phyloP scores from a whole-genome alignment of 2,113 vertebrate genomes.

The Nothobranchius furzeri region DNA sequence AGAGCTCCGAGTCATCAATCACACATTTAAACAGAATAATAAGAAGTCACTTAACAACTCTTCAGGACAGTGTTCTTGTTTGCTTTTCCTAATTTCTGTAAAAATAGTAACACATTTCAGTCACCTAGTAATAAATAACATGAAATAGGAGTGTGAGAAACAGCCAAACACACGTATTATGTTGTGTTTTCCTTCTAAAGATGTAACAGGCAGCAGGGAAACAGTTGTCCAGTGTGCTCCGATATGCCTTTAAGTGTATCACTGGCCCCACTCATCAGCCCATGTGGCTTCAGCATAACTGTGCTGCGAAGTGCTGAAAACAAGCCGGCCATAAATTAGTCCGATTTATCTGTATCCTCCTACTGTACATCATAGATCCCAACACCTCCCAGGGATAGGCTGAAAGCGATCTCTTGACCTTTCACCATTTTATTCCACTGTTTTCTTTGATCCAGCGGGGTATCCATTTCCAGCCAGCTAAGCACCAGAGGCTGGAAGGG shows the following conservation, averaged over 20 bases:
- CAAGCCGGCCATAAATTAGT: constrained; percentile 63
- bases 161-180: too few relatives aligned
- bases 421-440: constrained; percentile 67
- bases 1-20: constrained; percentile 49
- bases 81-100: constrained; percentile 10
- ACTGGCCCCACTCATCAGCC: constrained; percentile 39
- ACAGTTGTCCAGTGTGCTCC: constrained; percentile 53
- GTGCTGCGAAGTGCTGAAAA: constrained; percentile 68
- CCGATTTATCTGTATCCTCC: constrained; percentile 66
- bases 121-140: background rate
- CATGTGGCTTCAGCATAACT: constrained; percentile 42
- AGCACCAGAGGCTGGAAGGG: constrained; percentile 31
- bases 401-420: constrained; percentile 72
- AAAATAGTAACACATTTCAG: constrained; percentile 11
- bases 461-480: constrained; percentile 55
- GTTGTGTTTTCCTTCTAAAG: too few relatives aligned
- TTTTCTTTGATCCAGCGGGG: constrained; percentile 67
- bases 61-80: too few relatives aligned
- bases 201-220: constrained; percentile 5
- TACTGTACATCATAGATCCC: constrained; percentile 39
- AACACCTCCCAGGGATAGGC: constrained; percentile 52
- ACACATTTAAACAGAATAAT: constrained; percentile 21
- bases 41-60: constrained; percentile 21
- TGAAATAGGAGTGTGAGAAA: too few relatives aligned
- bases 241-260: constrained; percentile 45